These are phyloP conservation scores for Cheiracanthium punctorium DNA, from an alignment of 2,888 invertebrate genomes.

Conservation along the genomic window DNA sequence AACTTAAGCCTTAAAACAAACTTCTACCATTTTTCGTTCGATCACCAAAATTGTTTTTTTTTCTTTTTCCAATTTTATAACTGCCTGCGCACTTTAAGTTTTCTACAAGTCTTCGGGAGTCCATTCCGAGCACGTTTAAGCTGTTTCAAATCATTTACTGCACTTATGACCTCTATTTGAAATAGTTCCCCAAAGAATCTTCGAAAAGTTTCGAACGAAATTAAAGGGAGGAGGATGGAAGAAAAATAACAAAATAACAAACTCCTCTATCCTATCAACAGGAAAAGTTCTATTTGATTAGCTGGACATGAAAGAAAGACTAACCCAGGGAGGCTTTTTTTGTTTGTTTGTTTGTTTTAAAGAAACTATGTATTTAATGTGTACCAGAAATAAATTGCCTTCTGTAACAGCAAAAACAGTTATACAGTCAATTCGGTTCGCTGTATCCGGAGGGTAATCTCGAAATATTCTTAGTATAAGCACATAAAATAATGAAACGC, in stretches of 20 bases:
- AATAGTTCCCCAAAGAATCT: conserved; percentile 1
- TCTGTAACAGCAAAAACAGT: too few species aligned
- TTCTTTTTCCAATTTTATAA: not conserved
- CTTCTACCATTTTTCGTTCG: too few species aligned
- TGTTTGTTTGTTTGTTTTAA: too few species aligned
- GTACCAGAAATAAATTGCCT: too few species aligned
- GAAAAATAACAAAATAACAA: conserved; percentile 33
- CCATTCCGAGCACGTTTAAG: conserved; percentile 14
- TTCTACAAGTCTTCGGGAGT: not conserved
- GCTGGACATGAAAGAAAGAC: conserved; percentile 41
- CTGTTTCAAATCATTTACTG: conserved; percentile 45
- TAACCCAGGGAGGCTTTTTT: too few species aligned
- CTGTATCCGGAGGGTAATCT: too few species aligned
- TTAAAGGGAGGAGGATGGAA: not conserved
- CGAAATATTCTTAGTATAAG: too few species aligned
- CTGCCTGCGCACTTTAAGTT: not conserved
- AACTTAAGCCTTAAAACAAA: too few species aligned
- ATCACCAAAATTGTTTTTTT: too few species aligned
- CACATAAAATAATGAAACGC: too few species aligned
- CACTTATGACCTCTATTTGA: conserved; percentile 30
- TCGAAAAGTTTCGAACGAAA: not conserved
- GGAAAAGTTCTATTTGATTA: conserved; percentile 36
- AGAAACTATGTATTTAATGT: too few species aligned
- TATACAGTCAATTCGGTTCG: too few species aligned
- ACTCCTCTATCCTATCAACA: conserved; percentile 35